These are phyloP conservation scores for Cichladusa arquata DNA, from an alignment of 2,113 vertebrate genomes.

Conservation along the genomic window DNA sequence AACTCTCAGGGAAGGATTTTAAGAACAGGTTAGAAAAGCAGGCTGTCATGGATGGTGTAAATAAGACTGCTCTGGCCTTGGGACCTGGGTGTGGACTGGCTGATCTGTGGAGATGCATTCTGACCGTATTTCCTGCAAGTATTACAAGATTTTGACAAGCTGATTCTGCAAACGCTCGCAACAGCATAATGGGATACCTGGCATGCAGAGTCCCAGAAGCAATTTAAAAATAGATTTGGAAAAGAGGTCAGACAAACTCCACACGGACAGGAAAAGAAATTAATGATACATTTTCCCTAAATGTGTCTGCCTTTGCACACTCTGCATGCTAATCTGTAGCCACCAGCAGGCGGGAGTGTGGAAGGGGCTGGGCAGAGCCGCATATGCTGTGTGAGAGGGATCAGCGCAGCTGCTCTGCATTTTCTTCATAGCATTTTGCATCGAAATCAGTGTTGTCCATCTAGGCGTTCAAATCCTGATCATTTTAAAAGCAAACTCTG, in stretches of 20 bases:
- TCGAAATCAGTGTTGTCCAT: not conserved
- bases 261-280: constrained; percentile 59
- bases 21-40: not conserved
- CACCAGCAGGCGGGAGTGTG: accelerated
- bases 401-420: not conserved
- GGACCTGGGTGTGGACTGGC: not conserved
- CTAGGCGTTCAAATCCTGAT: not conserved
- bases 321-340: constrained; percentile 5
- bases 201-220: constrained; percentile 51
- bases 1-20: not conserved
- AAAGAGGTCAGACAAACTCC: constrained; percentile 69
- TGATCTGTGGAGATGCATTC: not conserved
- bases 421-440: not conserved
- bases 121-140: accelerated
- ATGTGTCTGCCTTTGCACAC: not conserved
- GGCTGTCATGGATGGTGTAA: not conserved
- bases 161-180: not conserved
- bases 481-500: not conserved
- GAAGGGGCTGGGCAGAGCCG: not conserved
- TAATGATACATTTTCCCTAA: constrained; percentile 50
- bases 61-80: not conserved
- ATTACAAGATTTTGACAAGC: not conserved
- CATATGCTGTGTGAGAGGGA: not conserved
- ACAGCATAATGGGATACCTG: constrained; percentile 50
- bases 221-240: constrained; percentile 73